phyloP scores from a whole-genome alignment of 37 sponge, comb jelly and placozoan genomes.

The Beroe forskalii region DNA sequence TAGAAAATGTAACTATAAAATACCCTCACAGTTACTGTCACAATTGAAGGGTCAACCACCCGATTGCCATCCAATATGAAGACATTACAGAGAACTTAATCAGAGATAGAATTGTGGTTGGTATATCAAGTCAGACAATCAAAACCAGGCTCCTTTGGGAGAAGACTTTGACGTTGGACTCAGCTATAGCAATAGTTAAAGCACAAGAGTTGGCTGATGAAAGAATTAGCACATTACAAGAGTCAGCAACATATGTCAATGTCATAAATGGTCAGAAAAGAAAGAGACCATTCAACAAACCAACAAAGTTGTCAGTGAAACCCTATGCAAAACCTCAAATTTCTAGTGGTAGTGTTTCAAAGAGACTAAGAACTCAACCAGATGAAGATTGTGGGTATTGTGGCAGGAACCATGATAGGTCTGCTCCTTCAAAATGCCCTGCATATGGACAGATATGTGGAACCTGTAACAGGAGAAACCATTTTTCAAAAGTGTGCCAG shows the following conservation, averaged over 20 bases:
- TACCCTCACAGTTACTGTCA: too few relatives aligned
- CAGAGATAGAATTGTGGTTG: not conserved
- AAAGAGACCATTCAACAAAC: too few relatives aligned
- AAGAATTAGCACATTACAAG: not conserved
- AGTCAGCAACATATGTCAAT: not conserved
- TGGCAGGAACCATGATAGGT: not conserved
- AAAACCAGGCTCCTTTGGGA: not conserved
- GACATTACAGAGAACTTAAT: not conserved
- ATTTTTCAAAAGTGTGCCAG: not conserved
- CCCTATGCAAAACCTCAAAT: constrained; percentile 1
- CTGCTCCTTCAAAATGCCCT: not conserved
- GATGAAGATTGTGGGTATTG: not conserved
- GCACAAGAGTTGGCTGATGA: not conserved
- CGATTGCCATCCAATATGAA: not conserved
- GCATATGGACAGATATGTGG: not conserved
- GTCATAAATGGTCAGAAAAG: not conserved
- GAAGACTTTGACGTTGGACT: not conserved
- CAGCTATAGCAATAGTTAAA: not conserved
- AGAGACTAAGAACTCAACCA: not conserved
- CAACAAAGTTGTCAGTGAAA: too few relatives aligned
- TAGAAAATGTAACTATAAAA: too few relatives aligned
- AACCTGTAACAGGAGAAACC: not conserved
- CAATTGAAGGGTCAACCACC: not conserved
- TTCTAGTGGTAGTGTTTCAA: not conserved
- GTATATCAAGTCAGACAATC: not conserved